Conservation (phyloP, 2,888 invertebrate species). For the Tipula vernalis region DNA sequence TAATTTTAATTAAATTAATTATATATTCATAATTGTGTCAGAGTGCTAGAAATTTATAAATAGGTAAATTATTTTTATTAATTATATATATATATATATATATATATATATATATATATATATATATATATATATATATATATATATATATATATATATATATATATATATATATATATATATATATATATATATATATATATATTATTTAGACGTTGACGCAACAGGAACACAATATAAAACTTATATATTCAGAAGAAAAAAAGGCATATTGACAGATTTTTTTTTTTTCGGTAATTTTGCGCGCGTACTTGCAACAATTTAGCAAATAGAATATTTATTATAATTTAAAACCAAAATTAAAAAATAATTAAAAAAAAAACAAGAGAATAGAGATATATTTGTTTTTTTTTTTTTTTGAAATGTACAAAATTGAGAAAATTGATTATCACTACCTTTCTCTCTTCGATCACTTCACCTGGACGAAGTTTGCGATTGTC, state of each 20-base stretch:
- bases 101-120: not conserved
- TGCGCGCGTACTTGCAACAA: not conserved
- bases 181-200: not conserved
- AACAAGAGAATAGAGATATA: not conserved
- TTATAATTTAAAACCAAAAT: not conserved
- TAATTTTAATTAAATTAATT: constrained; percentile 4
- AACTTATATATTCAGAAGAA: not conserved
- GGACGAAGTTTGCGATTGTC: constrained; percentile 87
- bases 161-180: not conserved
- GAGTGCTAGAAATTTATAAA: not conserved
- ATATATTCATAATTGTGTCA: not conserved
- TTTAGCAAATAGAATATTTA: not conserved
- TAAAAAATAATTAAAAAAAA: constrained; percentile 10
- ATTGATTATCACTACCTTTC: constrained; percentile 61
- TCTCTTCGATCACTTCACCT: constrained; percentile 86
- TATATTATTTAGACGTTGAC: not conserved
- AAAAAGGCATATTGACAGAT: not conserved
- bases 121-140: not conserved
- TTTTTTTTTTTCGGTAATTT: not conserved
- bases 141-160: not conserved
- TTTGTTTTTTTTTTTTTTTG: constrained; percentile 9
- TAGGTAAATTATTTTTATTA: not conserved
- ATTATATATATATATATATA: not conserved
- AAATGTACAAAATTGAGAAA: not conserved
- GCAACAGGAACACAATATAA: not conserved